Base-by-base conservation (phyloP, 1,140 invertebrate species). In the Panulirus ornatus region DNA sequence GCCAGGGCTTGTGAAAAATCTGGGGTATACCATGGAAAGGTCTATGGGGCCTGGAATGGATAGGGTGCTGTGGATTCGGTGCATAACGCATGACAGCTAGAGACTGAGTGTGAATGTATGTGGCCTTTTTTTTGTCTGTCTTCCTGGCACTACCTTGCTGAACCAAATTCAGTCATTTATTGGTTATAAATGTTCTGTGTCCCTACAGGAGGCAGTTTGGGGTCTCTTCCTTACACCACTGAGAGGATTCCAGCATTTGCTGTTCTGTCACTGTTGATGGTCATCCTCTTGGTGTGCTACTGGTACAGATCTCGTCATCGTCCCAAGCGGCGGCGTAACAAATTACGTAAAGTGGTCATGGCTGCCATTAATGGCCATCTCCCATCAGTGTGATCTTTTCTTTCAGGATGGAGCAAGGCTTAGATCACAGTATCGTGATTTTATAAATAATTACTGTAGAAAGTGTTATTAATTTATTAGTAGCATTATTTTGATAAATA, bases 231-330 rank as follows among this genome's bases (percentile, higher is more conserved):
- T 30, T 78, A 85, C 54, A 14, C 58, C 34, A 58, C 70, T 38
- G 82, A 89, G 44, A 83, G 81, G 63, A 81, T 54, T 42, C 82
- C 91, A 63, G 81, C 88, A 44, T 86, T 79, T 83, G 86, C 84
- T 3, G 76, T 91, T 30, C 82, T 91, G 40, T 85, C 66, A 16
- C 66, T 88, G 27, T 36, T 76, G 63, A 58, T 84, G 54, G 71
- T 88, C 34, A 75, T 91, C 54, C 87, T 91, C 19, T 63, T 91
- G 19, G 86, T 91, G 51, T 91, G 91, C 51, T 89, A 89, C 44
- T 91, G 91, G 86, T 91, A 89, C 81, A 79, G 86, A 19, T 88
- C 86, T 5, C 87, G 87, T 42, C 87, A 91, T 36, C 73, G 91
- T 5, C 88, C 91, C 34, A 91, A 91, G 47, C 75, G 91, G 6